phyloP scores from a whole-genome alignment of 2,888 invertebrate genomes.

The Acrocyrtus sp. region DNA sequence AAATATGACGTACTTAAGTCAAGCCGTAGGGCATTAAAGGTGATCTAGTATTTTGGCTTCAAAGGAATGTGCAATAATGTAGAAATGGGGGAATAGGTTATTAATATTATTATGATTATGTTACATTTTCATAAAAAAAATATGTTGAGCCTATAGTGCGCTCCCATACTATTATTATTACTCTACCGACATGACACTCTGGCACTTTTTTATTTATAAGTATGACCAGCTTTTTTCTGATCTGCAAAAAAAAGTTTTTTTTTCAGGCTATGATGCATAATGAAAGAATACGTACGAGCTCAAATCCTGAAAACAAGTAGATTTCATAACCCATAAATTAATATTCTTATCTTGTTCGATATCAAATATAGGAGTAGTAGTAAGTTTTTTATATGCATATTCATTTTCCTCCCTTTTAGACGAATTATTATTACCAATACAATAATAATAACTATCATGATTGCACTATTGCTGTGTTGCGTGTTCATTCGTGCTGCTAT shows the following conservation, averaged over 20 bases:
- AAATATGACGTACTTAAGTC: conserved; percentile 1
- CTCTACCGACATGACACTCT: no score
- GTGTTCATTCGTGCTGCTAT: conserved; percentile 13
- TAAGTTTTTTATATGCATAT: conserved; percentile 27
- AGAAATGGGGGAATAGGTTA: no score
- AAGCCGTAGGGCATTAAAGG: neutral
- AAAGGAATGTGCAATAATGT: no score
- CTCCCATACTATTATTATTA: no score
- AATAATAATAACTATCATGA: conserved; percentile 29
- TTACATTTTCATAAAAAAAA: no score
- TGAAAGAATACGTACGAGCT: no score
- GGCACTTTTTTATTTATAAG: no score
- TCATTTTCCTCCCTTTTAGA: neutral
- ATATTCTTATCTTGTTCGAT: conserved; percentile 40
- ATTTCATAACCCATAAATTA: conserved; percentile 45
- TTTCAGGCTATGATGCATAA: no score
- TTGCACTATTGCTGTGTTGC: conserved; percentile 33
- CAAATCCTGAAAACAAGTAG: no score
- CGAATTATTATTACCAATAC: conserved; percentile 27
- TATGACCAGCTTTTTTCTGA: no score
- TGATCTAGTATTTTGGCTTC: conserved; percentile 1
- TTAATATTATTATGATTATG: neutral
- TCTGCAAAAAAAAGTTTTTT: no score
- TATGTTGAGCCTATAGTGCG: no score
- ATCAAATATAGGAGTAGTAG: conserved; percentile 41